Evolutionary conservation across 2,797 vertebrate genomes (phyloP).

Genomic region (Margarornis squamiger): DNA sequence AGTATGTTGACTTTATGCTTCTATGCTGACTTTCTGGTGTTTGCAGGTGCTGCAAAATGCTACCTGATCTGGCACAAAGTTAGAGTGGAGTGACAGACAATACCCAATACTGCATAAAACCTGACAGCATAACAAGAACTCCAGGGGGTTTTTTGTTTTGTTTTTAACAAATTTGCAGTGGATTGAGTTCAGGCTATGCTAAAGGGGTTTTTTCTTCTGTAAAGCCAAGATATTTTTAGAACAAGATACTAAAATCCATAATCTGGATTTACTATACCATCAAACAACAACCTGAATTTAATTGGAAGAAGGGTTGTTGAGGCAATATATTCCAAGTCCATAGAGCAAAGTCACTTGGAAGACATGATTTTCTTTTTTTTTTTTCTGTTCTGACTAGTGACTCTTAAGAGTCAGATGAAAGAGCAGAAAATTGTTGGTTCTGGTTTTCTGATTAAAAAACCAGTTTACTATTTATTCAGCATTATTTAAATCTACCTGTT

Average conservation of each 20-base stretch:
- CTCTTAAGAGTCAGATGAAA: background rate
- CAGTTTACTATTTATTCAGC: background rate
- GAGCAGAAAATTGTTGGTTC: background rate
- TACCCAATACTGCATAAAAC: background rate
- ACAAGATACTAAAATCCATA: background rate
- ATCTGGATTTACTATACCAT: background rate
- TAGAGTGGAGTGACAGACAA: background rate
- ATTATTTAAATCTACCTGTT: background rate
- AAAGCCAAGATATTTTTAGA: background rate
- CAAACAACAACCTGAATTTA: background rate
- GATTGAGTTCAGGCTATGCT: background rate
- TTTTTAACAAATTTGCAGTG: background rate
- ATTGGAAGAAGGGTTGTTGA: background rate
- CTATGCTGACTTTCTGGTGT: background rate
- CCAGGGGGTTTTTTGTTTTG: background rate
- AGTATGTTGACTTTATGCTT: conserved; percentile 5
- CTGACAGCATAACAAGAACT: background rate
- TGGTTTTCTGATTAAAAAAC: background rate
- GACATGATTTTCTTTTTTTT: background rate
- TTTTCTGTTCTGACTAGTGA: background rate
- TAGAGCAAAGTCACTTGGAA: background rate
- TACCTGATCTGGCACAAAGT: background rate
- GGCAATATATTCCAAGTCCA: background rate
- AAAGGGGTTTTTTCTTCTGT: background rate
- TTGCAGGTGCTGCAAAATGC: background rate